Evolutionary conservation across 2,888 invertebrate genomes (phyloP), one percentile per base, ranked within the genome.

Genomic region (Nineta flava): DNA sequence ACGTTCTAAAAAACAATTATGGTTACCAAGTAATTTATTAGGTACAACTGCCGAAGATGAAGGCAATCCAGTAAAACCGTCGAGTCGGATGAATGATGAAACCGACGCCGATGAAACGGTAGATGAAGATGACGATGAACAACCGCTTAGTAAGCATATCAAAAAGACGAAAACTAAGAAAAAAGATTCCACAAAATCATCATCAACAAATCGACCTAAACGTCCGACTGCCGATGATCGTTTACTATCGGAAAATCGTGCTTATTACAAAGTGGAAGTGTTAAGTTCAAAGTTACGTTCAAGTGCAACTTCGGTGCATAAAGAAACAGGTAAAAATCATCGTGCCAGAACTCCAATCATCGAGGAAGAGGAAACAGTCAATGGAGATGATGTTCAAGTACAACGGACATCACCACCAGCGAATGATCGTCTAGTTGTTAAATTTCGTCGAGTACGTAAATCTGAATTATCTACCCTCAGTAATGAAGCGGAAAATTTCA

Each of bases 401-500:
- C 26, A 26, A 7, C 26, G 26, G 2, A 26, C 26, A 26, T 26
- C 26, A 7, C 26, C 26, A 26, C 16, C 46, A 13, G 26, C 44
- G 2, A 44, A 16, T 26, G 48, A 68, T 46, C 65, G 77, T 1
- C 69, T 83, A 21, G 82, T 84, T 17, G 84, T 86, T 1, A 82
- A 85, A 59, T 83, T 86, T 58, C 77, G 79, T 48, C 82, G 84
- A 54, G 77, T 86, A 15, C 71, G 86, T 4, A 76, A 77, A 47
- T 81, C 85, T 0, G 86, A 87, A 63, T 61, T 88, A 47, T 78
- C 81, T 1, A 75, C 81, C 47, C 65, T 90, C 46, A 87, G 86
- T 59, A 85, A 87, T 57, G 88, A 90, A 63, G 90, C 90, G 0
- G 87, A 87, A 58, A 87, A 83, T 57, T 90, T 90, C 61, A 81